Conservation (phyloP, 2,888 invertebrate genomes). For the Eilema sororculum region DNA sequence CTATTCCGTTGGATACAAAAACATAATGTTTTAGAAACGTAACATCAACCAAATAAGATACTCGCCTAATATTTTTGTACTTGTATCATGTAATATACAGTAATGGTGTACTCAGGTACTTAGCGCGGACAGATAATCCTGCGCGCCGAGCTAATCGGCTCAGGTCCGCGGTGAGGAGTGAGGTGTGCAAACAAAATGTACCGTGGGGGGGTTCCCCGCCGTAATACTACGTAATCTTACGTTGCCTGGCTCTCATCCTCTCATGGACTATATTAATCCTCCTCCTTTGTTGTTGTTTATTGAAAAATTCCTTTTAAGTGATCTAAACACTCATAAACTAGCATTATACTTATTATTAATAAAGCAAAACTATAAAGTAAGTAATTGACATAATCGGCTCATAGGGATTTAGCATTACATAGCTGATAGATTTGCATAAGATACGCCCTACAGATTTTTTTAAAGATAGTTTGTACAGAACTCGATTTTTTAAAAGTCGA, state of each 20-base stretch:
- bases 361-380: too few relatives aligned
- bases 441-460: too few relatives aligned
- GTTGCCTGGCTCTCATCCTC: neutral
- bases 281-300: neutral
- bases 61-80: neutral
- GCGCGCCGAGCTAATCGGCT: conserved; percentile 38
- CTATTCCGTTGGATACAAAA: too few relatives aligned
- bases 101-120: conserved; percentile 21
- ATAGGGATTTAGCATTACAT: too few relatives aligned
- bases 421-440: too few relatives aligned
- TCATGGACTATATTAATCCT: neutral
- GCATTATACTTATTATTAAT: too few relatives aligned
- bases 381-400: too few relatives aligned
- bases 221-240: neutral
- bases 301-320: neutral
- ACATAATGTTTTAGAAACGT: too few relatives aligned
- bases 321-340: neutral
- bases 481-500: too few relatives aligned
- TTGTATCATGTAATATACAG: neutral
- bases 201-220: neutral
- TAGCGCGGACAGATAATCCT: conserved; percentile 32
- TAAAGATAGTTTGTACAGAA: too few relatives aligned
- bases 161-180: conserved; percentile 24
- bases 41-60: neutral
- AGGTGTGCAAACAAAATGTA: conserved; percentile 16